Conservation (phyloP, 2,113 vertebrate genomes). For the Halichoerus grypus region DNA sequence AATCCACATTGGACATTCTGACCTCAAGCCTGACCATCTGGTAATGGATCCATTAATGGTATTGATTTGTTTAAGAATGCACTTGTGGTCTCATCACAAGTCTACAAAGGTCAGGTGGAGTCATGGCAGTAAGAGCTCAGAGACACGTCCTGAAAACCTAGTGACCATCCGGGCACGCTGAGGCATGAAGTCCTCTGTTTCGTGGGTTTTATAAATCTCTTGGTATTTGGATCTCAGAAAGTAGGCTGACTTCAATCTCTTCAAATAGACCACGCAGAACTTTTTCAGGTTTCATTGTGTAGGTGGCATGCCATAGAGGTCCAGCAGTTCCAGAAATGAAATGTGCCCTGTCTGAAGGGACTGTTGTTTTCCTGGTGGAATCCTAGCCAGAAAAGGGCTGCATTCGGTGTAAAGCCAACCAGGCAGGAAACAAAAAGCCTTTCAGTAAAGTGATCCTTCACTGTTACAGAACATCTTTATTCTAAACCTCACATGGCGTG, state of each 20-base stretch:
- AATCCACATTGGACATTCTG: background rate
- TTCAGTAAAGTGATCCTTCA: background rate
- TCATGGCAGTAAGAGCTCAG: background rate
- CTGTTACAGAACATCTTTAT: background rate
- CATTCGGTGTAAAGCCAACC: background rate
- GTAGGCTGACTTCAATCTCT: background rate
- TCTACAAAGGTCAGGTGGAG: background rate
- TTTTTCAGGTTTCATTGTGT: background rate
- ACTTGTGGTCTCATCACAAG: background rate
- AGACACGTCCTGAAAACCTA: background rate
- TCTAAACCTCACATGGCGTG: background rate
- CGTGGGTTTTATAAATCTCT: background rate
- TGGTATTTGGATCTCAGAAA: background rate
- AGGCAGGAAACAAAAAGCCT: background rate
- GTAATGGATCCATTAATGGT: background rate
- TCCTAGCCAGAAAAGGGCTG: background rate
- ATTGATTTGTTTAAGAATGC: background rate
- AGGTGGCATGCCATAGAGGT: background rate
- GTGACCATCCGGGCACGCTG: background rate
- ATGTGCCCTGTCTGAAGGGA: background rate
- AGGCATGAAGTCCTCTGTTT: background rate
- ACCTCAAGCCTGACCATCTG: constrained; percentile 12
- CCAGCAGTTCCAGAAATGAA: background rate
- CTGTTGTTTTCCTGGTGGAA: background rate
- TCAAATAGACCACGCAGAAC: background rate